Evolutionary conservation across 1,140 invertebrate genomes (phyloP).

Genomic region (Zaprionus ornatus): DNA sequence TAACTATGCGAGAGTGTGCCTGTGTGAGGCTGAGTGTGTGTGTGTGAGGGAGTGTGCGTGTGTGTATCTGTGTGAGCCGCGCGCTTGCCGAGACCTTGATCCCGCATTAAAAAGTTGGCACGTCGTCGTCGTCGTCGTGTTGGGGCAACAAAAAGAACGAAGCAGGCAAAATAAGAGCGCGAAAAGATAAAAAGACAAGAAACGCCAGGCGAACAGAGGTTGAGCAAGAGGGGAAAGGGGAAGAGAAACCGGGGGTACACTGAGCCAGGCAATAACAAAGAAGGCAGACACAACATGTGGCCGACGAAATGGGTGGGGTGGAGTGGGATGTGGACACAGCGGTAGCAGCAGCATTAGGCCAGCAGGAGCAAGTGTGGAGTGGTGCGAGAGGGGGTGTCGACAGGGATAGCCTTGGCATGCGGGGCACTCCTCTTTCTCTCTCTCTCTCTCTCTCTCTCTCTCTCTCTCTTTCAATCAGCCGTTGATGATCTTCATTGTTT

Average conservation of each 20-base stretch:
- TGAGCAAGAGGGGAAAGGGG: background rate
- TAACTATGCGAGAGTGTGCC: constrained; percentile 10
- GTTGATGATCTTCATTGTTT: constrained; percentile 76
- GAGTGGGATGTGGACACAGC: constrained; percentile 25
- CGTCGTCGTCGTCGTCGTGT: constrained; percentile 43
- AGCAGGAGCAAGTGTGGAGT: background rate
- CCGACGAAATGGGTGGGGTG: constrained; percentile 11
- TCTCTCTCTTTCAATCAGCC: constrained; percentile 48
- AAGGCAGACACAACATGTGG: constrained; percentile 58
- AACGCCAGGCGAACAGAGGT: background rate
- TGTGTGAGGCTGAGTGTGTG: constrained; percentile 13
- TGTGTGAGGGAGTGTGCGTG: constrained; percentile 11
- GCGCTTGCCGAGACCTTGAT: constrained; percentile 71
- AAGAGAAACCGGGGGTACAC: background rate
- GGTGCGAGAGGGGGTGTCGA: background rate
- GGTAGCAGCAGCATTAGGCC: constrained; percentile 2
- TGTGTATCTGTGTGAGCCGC: constrained; percentile 30
- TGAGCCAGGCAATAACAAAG: constrained; percentile 44
- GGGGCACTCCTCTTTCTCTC: constrained; percentile 53
- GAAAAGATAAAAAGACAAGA: constrained; percentile 34
- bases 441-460: background rate
- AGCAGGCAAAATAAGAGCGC: constrained; percentile 32
- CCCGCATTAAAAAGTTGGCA: constrained; percentile 80
- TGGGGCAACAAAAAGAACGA: constrained; percentile 46
- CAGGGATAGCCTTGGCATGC: constrained; percentile 51